phyloP scores from a whole-genome alignment of 2,888 invertebrate genomes.

The Seira ritae region DNA sequence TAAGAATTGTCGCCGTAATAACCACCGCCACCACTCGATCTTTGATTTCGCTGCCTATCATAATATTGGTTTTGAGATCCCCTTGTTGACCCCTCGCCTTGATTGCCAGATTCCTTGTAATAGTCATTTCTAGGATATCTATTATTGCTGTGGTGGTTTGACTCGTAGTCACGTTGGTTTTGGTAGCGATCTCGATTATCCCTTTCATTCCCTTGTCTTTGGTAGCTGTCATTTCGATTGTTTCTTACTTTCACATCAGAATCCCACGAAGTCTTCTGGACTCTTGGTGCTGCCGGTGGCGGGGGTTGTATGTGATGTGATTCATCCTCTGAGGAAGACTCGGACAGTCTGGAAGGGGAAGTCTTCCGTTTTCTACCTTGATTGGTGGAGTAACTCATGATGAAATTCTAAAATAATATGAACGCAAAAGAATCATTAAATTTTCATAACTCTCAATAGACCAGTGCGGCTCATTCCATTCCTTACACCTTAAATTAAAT shows the following conservation, averaged over 20 bases:
- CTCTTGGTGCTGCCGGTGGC: no score
- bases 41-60: slow-evolving; percentile 8
- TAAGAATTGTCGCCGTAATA: background rate
- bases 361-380: background rate
- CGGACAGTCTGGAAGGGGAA: background rate
- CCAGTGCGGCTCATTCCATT: no score
- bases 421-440: no score
- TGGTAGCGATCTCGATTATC: background rate
- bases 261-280: background rate
- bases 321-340: background rate
- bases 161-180: background rate
- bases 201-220: no score
- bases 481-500: no score
- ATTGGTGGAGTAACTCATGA: background rate
- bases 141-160: no score
- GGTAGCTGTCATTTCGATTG: background rate
- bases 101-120: no score
- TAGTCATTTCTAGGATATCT: no score
- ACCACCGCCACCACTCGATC: background rate
- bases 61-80: no score
- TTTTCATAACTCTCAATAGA: no score
- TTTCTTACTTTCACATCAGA: background rate
- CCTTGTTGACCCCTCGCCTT: no score
- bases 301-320: background rate
- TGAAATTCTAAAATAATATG: no score